A percentile compares a stretch with the other conserved stretches of the same genome.
These are phyloP conservation scores for Hucho hucho DNA, from an alignment of 2,113 vertebrate species.

Conservation along the genomic window DNA sequence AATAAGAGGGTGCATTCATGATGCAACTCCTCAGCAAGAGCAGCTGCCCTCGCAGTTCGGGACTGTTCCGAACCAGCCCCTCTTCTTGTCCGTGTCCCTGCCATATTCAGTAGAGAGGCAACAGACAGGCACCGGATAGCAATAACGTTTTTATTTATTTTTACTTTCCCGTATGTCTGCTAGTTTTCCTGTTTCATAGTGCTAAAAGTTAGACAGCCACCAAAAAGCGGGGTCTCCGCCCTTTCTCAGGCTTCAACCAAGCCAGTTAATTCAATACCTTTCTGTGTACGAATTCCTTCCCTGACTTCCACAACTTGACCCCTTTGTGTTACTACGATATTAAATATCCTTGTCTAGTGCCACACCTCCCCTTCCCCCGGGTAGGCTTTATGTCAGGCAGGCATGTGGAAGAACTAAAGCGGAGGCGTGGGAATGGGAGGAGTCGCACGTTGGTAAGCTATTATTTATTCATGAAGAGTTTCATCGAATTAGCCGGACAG, in stretches of 20 bases:
- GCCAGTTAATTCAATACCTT: constrained; percentile 26
- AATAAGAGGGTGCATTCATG: constrained; percentile 60
- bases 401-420: neutral
- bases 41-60: constrained; percentile 33
- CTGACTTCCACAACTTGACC: neutral
- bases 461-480: neutral
- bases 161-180: neutral
- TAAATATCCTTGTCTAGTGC: constrained; percentile 35
- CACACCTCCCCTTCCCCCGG: constrained; percentile 3
- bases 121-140: constrained; percentile 7
- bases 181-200: neutral
- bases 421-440: neutral
- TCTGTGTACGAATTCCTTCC: constrained; percentile 20
- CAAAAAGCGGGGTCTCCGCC: neutral
- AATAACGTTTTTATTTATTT: neutral
- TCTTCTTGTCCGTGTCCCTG: constrained; percentile 41
- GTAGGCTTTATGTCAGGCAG: neutral
- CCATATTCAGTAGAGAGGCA: constrained; percentile 41
- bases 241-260: neutral
- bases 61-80: constrained; percentile 31
- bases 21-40: constrained; percentile 59
- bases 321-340: constrained; percentile 22
- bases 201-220: neutral
- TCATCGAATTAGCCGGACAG: neutral
- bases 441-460: neutral